Evolutionary conservation across 2,888 invertebrate species (phyloP), one percentile per base, ranked within the genome.

Genomic region (Phyllotreta striolata): DNA sequence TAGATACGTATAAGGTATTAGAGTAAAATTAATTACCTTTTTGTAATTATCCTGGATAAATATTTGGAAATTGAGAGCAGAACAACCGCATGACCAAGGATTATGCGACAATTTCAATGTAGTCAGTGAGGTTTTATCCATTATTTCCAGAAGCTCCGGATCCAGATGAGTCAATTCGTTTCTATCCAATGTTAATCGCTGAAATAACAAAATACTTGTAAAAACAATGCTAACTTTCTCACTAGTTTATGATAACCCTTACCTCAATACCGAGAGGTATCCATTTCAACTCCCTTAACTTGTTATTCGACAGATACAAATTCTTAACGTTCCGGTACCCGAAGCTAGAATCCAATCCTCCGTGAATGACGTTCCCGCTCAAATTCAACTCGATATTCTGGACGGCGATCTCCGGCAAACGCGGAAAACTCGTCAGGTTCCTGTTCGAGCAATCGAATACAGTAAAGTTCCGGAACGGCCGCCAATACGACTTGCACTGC

Each of bases 31-130:
- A 14, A 52, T 69, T 66, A 73, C 72, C 65, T 67, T 67, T 8
- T 51, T 46, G 13, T 57, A 70, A 52, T 70, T 60, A 35, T 57
- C 52, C 47, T 52, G 63, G 6, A 73, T 47, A 59, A 69, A 73
- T 14, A 66, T 64, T 43, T 73, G 72, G 6, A 73, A 63, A 38
- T 67, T 63, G 6, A 66, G 77, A 0, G 85, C 76, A 0, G 80
- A 77, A 74, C 89, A 89, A 67, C 85, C 82, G 73, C 89, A 89
- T 4, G 72, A 73, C 88, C 87, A 89, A 0, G 86, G 86, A 77
- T 89, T 89, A 43, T 79, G 76, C 40, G 83, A 77, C 9, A 88
- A 76, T 5, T 79, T 79, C 13, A 85, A 57, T 6, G 62, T 73
- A 8, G 60, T 72, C n/a, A 86, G 70, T 1, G 78, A 74, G 0